Evolutionary conservation across 2,888 invertebrate species (phyloP).

Genomic region (Geotrupes spiniger): DNA sequence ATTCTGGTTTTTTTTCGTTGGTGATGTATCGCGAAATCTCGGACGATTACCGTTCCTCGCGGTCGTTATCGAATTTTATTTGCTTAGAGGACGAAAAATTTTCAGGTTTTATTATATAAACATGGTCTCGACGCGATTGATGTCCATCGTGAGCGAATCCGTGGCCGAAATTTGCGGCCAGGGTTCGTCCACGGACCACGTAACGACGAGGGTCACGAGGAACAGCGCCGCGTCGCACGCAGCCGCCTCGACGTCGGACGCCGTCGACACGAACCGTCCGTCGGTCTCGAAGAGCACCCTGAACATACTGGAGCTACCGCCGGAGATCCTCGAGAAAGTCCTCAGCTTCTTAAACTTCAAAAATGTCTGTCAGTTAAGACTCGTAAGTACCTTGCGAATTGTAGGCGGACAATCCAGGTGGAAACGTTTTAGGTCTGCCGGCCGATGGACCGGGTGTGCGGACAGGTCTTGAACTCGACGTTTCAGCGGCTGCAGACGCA

Average conservation of each 20-base stretch:
- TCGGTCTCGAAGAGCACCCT: constrained; percentile 31
- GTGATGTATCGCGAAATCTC: constrained; percentile 1
- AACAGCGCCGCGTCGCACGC: constrained; percentile 31
- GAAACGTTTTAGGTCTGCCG: constrained; percentile 68
- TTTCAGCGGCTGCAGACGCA: constrained; percentile 83
- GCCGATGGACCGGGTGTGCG: constrained; percentile 76
- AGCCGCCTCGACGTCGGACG: constrained; percentile 15
- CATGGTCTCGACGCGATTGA: constrained; percentile 58
- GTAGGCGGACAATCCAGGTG: constrained; percentile 6
- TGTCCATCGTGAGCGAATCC: constrained; percentile 52
- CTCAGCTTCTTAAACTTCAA: constrained; percentile 73
- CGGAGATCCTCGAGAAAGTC: constrained; percentile 78
- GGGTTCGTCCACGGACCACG: constrained; percentile 29
- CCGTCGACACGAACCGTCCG: constrained; percentile 29
- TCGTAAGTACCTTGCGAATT: constrained; percentile 60
- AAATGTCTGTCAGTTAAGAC: constrained; percentile 72
- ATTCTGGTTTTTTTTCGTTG: constrained; percentile 10
- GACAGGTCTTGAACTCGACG: constrained; percentile 76
- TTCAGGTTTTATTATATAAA: constrained; percentile 26
- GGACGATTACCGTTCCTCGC: not conserved
- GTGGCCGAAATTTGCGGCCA: constrained; percentile 39
- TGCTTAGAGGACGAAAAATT: not conserved
- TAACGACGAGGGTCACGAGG: constrained; percentile 42
- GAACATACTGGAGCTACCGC: constrained; percentile 70
- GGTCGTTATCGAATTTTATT: not conserved